Base-by-base conservation (phyloP, 1,140 invertebrate species). In the Drosophila hydei region DNA sequence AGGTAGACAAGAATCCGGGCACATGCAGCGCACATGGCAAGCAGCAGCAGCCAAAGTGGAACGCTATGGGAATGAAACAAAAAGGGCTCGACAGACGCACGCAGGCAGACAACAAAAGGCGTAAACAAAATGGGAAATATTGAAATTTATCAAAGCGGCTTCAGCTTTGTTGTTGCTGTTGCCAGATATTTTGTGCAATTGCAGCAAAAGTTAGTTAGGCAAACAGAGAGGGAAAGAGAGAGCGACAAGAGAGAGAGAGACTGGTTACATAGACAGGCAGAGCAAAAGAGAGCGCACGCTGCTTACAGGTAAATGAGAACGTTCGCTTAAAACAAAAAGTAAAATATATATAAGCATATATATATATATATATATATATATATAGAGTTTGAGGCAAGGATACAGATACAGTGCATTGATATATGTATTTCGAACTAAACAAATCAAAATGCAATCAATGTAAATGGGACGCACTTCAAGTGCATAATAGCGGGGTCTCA, bases 1-100 rank as follows among this genome's bases (percentile, higher is more conserved):
- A 23, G 36, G 60, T 9, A 33, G 23, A 36, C 30, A 63, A 59
- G 58, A 71, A 68, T 62, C 72, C 40, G 72, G 73, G 79, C 81
- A 87, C 83, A 87, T 85, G 80, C 64, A 73, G 74, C 70, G 79
- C 83, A 88, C 84, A 87, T 89, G 83, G 70, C 65, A 67, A 19
- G 21, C 68, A 52, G 45, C 52, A 5, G 36, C 36, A 14, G 4
- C 36, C 8, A 9, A 7, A 16, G 18, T 11, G 77, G 56, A 80
- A 81, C 79, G 51, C 47, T 55, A 30, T 55, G 84, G 54, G 59
- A 88, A 60, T 65, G 73, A 36, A 72, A 79, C 48, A 59, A 67
- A 70, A 71, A 61, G 63, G 58, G 40, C 43, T 60, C 64, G 67
- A 61, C 75, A 60, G 71, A 65, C 70, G 40, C 62, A 23, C 45